These are phyloP conservation scores for Anoplius nigerrimus DNA, from an alignment of 2,888 invertebrate species.

Conservation along the genomic window DNA sequence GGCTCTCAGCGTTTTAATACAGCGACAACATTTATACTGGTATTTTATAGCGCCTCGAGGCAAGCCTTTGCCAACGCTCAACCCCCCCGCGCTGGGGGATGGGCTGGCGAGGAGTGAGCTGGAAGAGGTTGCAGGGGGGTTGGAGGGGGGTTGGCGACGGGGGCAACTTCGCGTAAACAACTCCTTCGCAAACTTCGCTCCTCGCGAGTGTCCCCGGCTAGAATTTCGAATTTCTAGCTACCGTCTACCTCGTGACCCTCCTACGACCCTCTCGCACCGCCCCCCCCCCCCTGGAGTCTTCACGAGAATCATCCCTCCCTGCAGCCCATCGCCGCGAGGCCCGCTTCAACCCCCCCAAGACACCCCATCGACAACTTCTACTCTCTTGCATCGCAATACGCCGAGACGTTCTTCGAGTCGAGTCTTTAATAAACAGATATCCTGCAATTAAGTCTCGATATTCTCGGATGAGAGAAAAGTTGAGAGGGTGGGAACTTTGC, in stretches of 20 bases:
- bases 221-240: conserved; percentile 60
- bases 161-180: conserved; percentile 59
- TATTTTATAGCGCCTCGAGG: conserved; percentile 56
- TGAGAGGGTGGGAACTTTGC: too few relatives aligned
- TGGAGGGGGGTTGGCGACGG: conserved; percentile 45
- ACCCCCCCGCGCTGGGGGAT: conserved; percentile 24
- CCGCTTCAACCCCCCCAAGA: neutral
- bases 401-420: conserved; percentile 32
- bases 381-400: conserved; percentile 26
- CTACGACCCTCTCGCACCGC: conserved; percentile 16
- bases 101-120: too few relatives aligned
- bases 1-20: conserved; percentile 54
- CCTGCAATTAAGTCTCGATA: conserved; percentile 26
- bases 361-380: conserved; percentile 42
- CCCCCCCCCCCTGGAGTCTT: too few relatives aligned
- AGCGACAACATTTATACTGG: conserved; percentile 59
- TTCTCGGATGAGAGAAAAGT: too few relatives aligned
- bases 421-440: conserved; percentile 41
- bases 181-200: conserved; percentile 61
- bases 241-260: conserved; percentile 24
- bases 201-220: conserved; percentile 55
- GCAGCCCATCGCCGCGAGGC: neutral
- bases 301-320: neutral
- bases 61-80: conserved; percentile 40
- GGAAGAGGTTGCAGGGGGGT: too few relatives aligned